Evolutionary conservation across 2,113 vertebrate genomes (phyloP).

Genomic region (Ammodytes marinus): DNA sequence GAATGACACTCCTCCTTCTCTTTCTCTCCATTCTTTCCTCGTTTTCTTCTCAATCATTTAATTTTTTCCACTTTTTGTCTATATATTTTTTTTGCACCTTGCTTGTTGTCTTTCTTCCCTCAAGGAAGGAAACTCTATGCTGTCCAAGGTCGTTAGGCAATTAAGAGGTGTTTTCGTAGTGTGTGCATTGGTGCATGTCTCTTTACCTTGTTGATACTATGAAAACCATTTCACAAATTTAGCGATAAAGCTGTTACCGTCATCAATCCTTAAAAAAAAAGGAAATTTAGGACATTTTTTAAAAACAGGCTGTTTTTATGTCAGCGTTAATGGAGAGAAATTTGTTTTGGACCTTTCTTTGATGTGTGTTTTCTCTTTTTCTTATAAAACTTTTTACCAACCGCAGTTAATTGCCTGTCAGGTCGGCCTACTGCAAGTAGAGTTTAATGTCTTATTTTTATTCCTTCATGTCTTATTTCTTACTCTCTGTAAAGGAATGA

Average conservation of each 20-base stretch:
- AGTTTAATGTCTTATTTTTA: background rate
- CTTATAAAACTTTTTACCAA: background rate
- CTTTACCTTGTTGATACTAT: constrained; percentile 40
- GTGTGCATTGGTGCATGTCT: constrained; percentile 8
- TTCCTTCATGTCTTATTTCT: background rate
- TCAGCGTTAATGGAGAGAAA: constrained; percentile 13
- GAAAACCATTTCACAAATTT: constrained; percentile 47
- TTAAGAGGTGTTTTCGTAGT: constrained; percentile 49
- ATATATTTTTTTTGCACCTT: too few relatives aligned
- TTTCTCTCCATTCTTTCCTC: constrained; percentile 21
- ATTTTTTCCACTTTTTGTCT: background rate
- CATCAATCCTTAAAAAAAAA: constrained; percentile 13
- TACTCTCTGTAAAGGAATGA: background rate
- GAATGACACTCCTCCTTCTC: constrained; percentile 74
- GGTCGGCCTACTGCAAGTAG: constrained; percentile 1
- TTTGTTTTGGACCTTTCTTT: constrained; percentile 2
- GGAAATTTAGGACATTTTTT: constrained; percentile 1
- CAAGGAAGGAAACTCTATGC: constrained; percentile 52
- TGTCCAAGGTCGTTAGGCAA: constrained; percentile 68
- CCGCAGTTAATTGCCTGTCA: constrained; percentile 7
- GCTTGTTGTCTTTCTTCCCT: constrained; percentile 16
- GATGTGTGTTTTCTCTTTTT: background rate
- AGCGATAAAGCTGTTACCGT: constrained; percentile 46
- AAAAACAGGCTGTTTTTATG: constrained; percentile 27
- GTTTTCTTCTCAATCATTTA: constrained; percentile 18